These are phyloP conservation scores for Drosophila infuscata DNA, from an alignment of 2,888 invertebrate species.

Conservation along the genomic window DNA sequence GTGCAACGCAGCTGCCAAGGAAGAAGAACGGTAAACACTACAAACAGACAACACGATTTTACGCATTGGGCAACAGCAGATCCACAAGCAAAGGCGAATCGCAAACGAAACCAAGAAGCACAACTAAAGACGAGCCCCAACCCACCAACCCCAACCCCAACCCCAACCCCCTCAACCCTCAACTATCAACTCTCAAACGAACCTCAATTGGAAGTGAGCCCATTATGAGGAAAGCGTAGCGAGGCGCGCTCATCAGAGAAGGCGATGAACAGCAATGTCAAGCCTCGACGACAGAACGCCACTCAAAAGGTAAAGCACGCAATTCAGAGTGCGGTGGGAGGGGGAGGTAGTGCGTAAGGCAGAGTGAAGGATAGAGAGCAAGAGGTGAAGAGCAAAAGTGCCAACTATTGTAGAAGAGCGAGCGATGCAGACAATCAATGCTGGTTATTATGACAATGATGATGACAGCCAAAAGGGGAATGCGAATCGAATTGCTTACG, in stretches of 20 bases:
- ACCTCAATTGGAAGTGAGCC: background rate
- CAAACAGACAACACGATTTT: constrained; percentile 48
- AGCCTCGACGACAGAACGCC: constrained; percentile 21
- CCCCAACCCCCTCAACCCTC: background rate
- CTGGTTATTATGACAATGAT: constrained; percentile 50
- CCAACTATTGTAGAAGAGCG: constrained; percentile 56
- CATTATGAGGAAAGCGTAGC: constrained; percentile 22
- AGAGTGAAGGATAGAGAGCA: no score
- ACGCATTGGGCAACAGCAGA: constrained; percentile 18
- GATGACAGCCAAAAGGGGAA: constrained; percentile 45
- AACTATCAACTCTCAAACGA: constrained; percentile 2
- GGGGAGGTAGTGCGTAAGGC: background rate
- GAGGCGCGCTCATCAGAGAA: constrained; percentile 1
- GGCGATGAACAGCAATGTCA: constrained; percentile 2
- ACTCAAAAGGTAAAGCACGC: constrained; percentile 31
- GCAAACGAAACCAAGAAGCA: constrained; percentile 3
- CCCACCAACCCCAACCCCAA: background rate
- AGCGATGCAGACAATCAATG: constrained; percentile 59
- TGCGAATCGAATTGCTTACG: constrained; percentile 28
- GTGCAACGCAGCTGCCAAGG: background rate
- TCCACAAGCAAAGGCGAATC: background rate
- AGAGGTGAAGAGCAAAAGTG: constrained; percentile 43
- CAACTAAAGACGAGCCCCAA: background rate
- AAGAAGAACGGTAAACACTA: constrained; percentile 11
- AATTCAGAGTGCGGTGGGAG: background rate